Conservation (phyloP, 2,797 vertebrate species). For the Macroramphosus scolopax region DNA sequence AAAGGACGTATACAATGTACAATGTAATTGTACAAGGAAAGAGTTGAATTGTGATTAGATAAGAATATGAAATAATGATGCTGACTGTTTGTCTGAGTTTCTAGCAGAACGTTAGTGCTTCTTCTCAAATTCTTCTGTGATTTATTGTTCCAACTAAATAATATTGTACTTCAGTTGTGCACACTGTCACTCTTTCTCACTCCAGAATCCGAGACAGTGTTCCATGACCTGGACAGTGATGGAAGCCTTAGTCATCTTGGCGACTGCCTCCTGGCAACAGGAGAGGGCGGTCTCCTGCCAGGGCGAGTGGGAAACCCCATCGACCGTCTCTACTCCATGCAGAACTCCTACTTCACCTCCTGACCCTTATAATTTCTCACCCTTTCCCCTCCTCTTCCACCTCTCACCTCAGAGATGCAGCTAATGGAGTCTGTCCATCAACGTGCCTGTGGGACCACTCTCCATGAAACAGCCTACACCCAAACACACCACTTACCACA, state of each 20-base stretch:
- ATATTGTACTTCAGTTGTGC: conserved; percentile 20
- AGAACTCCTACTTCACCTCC: conserved; percentile 94
- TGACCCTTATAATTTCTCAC: conserved; percentile 80
- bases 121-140: too few relatives aligned
- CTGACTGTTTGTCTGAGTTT: too few relatives aligned
- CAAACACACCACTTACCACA: conserved; percentile 47
- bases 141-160: too few relatives aligned
- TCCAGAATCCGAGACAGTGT: conserved; percentile 86
- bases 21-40: too few relatives aligned
- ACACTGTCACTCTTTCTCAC: conserved; percentile 16
- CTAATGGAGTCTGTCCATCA: conserved; percentile 68
- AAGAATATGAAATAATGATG: too few relatives aligned
- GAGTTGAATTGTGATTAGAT: too few relatives aligned
- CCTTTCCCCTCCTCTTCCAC: conserved; percentile 56
- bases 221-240: conserved; percentile 89
- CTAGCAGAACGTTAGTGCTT: too few relatives aligned
- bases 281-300: conserved; percentile 80
- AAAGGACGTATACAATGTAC: too few relatives aligned
- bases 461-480: conserved; percentile 43
- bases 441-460: conserved; percentile 57
- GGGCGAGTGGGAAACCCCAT: conserved; percentile 88
- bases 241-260: conserved; percentile 85
- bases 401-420: conserved; percentile 71
- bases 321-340: conserved; percentile 93
- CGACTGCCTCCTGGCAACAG: conserved; percentile 84